Evolutionary conservation across 1,140 invertebrate genomes (phyloP).

Genomic region (Eriocheir sinensis): DNA sequence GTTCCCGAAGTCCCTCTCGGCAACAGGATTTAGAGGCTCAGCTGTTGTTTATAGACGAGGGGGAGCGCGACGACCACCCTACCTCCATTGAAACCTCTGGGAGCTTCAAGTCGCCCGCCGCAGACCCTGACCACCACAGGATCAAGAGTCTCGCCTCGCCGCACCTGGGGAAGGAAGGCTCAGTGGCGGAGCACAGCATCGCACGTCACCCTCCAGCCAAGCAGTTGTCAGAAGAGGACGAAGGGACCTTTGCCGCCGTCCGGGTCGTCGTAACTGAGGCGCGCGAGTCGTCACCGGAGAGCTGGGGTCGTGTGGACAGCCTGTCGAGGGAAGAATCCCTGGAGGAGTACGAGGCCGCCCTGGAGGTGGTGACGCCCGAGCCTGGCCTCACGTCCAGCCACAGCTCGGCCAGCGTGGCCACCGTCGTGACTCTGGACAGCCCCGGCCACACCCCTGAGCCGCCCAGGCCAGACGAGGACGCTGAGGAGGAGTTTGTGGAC

Average conservation of each 20-base stretch:
- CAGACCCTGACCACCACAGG: background rate
- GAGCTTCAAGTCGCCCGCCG: background rate
- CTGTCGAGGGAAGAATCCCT: constrained; percentile 52
- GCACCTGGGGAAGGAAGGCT: background rate
- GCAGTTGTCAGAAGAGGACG: background rate
- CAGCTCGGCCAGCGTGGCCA: constrained; percentile 56
- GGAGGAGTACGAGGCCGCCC: constrained; percentile 67
- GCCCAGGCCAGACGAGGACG: constrained; percentile 34
- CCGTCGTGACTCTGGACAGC: constrained; percentile 44
- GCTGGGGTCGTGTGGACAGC: background rate
- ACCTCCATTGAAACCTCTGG: background rate
- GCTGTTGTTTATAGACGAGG: constrained; percentile 58
- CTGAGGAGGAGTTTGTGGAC: constrained; percentile 64
- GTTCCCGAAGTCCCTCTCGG: background rate
- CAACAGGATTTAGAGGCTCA: background rate
- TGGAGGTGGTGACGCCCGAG: constrained; percentile 56
- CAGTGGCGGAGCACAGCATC: background rate
- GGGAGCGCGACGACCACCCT: background rate
- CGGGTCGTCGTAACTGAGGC: constrained; percentile 25
- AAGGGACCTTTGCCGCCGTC: background rate
- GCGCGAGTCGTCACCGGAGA: background rate
- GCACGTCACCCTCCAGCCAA: background rate
- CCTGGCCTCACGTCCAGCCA: constrained; percentile 59
- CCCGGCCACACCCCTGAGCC: constrained; percentile 33
- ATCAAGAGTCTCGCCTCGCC: background rate